These are phyloP conservation scores for Bergia sp. DNA, from an alignment of 92 coral and sea anemone genomes.

Conservation along the genomic window DNA sequence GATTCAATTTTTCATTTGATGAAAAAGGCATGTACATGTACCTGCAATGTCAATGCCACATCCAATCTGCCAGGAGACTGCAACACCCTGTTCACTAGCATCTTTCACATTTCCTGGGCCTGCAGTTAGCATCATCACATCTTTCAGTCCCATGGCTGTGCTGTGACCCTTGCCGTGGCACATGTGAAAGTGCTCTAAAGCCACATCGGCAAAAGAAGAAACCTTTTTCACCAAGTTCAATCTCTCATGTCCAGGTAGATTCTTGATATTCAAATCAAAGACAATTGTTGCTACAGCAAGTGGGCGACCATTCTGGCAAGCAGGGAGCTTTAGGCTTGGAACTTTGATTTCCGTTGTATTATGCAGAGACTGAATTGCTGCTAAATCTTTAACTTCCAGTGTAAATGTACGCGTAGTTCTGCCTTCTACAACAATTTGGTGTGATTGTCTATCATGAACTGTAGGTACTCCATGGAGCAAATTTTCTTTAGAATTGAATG, in stretches of 20 bases:
- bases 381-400: conserved; percentile 81
- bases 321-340: conserved; percentile 62
- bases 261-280: conserved; percentile 85
- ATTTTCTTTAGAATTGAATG: conserved; percentile 65
- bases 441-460: conserved; percentile 85
- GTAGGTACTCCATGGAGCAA: conserved; percentile 84
- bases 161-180: conserved; percentile 93
- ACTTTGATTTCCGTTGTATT: conserved; percentile 71
- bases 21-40: conserved; percentile 11
- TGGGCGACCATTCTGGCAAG: conserved; percentile 75
- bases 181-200: conserved; percentile 69
- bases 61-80: conserved; percentile 94
- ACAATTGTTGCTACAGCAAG: conserved; percentile 91
- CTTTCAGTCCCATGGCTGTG: conserved; percentile 89
- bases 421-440: conserved; percentile 66
- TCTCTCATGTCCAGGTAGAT: conserved; percentile 76
- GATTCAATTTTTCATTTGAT: not conserved
- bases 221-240: conserved; percentile 73
- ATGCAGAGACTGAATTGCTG: conserved; percentile 39
- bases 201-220: conserved; percentile 74
- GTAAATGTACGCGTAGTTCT: conserved; percentile 54
- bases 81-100: conserved; percentile 86
- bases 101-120: conserved; percentile 96
- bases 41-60: conserved; percentile 92
- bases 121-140: conserved; percentile 91